Evolutionary conservation across 2,797 vertebrate species (phyloP), one percentile per base, ranked within the genome.

Genomic region (Xenentodon cancila): DNA sequence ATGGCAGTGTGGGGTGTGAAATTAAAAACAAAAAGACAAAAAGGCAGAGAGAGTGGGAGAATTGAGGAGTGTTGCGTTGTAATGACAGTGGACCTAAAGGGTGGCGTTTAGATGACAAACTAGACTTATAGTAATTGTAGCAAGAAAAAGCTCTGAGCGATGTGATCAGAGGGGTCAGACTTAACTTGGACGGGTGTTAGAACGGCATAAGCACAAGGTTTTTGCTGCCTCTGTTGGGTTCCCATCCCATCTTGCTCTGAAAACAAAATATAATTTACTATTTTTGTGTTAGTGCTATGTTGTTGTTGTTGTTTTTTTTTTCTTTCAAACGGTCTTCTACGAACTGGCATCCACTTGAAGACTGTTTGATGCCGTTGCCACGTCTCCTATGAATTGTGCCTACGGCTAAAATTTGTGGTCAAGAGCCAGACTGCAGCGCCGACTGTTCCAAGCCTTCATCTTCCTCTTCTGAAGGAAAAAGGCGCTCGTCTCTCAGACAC

Each of bases 21-120:
- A 87, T 88, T 84, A 85, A 89, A 86, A 87, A 79, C 53, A 79
- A 79, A 82, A 79, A 82, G 62, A 75, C 48, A 59, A 72, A 77
- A 80, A 55, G 22, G 40, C 8, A 22, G 37, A 32, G 13, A 13
- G 9, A 7, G 45, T 16, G 7, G 3, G 32, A 2, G 44, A 50
- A 53, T 48, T 17, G 30, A 51, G 43, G 45, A 57, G 22, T 17
- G 32, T 44, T 55, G 7, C 44, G 64, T 42, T 8, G 30, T 20
- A 25, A 64, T 19, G 12, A 40, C 4, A 0, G 9, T 20, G 21
- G 15, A 1, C 3, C 7, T 7, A 21, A 19, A 32, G 45, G 20
- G 37, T 18, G 21, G 27, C 43, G 27, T 43, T 44, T 21, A 27
- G 48, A 48, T 49, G 16, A 21, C 37, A 53, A 53, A 60, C 18